These are phyloP conservation scores for Garra rufa DNA, from an alignment of 2,113 vertebrate species.

Conservation along the genomic window DNA sequence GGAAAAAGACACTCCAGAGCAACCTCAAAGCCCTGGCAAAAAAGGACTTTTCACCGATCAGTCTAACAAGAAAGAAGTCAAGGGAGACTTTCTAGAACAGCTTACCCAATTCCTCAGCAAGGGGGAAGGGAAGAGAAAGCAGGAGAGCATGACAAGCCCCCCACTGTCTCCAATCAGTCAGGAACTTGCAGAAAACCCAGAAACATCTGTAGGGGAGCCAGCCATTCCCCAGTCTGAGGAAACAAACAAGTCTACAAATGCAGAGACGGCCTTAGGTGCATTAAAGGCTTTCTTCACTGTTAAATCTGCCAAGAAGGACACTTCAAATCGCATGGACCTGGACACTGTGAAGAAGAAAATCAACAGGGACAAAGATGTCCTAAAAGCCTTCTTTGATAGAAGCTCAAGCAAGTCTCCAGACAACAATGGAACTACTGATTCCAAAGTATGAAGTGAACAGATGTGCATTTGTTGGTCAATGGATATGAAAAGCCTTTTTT, in stretches of 20 bases:
- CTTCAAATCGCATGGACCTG: conserved; percentile 79
- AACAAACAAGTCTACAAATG: conserved; percentile 65
- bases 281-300: conserved; percentile 91
- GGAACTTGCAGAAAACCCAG: conserved; percentile 6
- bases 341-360: conserved; percentile 86
- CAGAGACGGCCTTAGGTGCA: conserved; percentile 88
- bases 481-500: background rate
- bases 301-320: conserved; percentile 83
- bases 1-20: conserved; percentile 77
- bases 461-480: background rate
- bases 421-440: conserved; percentile 59
- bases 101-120: conserved; percentile 85
- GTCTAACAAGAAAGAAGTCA: conserved; percentile 67
- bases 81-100: conserved; percentile 84
- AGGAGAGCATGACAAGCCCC: conserved; percentile 41
- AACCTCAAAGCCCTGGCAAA: conserved; percentile 76
- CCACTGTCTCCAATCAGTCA: conserved; percentile 28
- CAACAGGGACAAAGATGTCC: conserved; percentile 83
- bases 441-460: conserved; percentile 68
- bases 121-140: conserved; percentile 67
- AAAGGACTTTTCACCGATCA: conserved; percentile 67
- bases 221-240: conserved; percentile 59
- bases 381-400: conserved; percentile 86
- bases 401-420: conserved; percentile 70
- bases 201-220: background rate